phyloP scores from a whole-genome alignment of 2,888 invertebrate species.

The Lymantria monacha region DNA sequence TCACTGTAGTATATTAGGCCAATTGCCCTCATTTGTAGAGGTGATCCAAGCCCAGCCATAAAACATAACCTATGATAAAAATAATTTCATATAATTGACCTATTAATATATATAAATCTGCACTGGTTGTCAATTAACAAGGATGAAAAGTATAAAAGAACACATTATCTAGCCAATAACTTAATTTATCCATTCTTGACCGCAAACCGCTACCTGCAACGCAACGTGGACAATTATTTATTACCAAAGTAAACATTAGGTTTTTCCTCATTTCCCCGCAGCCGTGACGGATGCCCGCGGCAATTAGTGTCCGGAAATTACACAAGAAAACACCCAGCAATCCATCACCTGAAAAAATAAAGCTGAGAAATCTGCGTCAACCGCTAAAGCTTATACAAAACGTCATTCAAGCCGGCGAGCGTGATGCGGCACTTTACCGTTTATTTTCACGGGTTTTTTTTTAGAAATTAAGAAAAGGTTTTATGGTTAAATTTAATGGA shows the following conservation, averaged over 20 bases:
- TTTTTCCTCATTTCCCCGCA: slow-evolving; percentile 60
- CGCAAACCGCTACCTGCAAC: slow-evolving; percentile 16
- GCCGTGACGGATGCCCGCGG: slow-evolving; percentile 72
- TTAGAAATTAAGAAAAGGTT: slow-evolving; percentile 5
- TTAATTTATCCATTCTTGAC: slow-evolving; percentile 1
- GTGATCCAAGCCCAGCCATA: too few species aligned
- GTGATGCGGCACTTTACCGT: slow-evolving; percentile 23
- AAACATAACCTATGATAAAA: too few species aligned
- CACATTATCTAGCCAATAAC: not conserved
- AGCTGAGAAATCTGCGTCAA: slow-evolving; percentile 68
- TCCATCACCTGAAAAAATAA: slow-evolving; percentile 78
- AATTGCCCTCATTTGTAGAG: too few species aligned
- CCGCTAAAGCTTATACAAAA: slow-evolving; percentile 58
- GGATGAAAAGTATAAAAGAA: too few species aligned
- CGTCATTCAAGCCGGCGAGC: slow-evolving; percentile 31
- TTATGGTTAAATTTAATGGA: slow-evolving; percentile 12
- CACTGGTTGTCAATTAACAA: too few species aligned
- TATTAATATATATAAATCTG: too few species aligned
- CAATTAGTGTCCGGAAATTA: slow-evolving; percentile 81
- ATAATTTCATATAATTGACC: too few species aligned
- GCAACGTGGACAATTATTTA: slow-evolving; percentile 45
- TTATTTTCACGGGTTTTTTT: slow-evolving; percentile 11
- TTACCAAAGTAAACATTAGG: slow-evolving; percentile 49
- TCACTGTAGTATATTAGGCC: too few species aligned
- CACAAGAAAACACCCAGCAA: slow-evolving; percentile 74